Base-by-base conservation (phyloP, 2,113 vertebrate genomes). In the Eublepharis macularius region DNA sequence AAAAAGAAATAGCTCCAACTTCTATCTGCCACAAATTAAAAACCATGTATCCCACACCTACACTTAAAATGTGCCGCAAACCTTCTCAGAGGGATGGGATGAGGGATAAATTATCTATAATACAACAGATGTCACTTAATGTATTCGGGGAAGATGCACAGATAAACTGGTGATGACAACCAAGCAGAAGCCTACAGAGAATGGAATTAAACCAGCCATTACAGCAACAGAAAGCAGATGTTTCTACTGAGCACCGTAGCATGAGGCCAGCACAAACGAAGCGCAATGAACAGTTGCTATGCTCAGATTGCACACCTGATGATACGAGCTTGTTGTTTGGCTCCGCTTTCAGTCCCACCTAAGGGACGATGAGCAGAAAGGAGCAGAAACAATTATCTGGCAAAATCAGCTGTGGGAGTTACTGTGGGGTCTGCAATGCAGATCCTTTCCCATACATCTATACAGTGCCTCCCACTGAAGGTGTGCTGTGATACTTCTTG, bases 131-230 rank as follows among this genome's bases (percentile, higher is more conserved):
- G 69, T 84, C 77, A 86, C 54, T 74, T 74, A 47, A 51, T 34
- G 17, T 60, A 39, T 57, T 86, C 76, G 72, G 84, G 76, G n/a
- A 85, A 86, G 84, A 86, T 80, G 68, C 68, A 65, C 51, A 74
- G 77, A 86, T 86, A 86, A 80, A 86, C 68, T 74, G 84, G 84
- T 74, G 84, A 86, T 86, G 84, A 86, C 84, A 86, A 80, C 84
- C 69, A 86, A 21, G 54, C 54, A 80, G 84, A 74, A 86, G 84
- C 51, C 84, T 86, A 80, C 34, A 74, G 77, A 74, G 84, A 80
- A 80, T 80, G 51, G 68, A 80, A 86, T 80, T 86, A 86, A 86
- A 80, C 80, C 77, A 80, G 54, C 84, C 84, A 81, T 75, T 81
- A 54, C 57, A 66, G 45, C 72, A 86, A 81, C 79, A 76, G 43